Base-by-base conservation (phyloP, 2,113 vertebrate genomes). In the Ictalurus punctatus region DNA sequence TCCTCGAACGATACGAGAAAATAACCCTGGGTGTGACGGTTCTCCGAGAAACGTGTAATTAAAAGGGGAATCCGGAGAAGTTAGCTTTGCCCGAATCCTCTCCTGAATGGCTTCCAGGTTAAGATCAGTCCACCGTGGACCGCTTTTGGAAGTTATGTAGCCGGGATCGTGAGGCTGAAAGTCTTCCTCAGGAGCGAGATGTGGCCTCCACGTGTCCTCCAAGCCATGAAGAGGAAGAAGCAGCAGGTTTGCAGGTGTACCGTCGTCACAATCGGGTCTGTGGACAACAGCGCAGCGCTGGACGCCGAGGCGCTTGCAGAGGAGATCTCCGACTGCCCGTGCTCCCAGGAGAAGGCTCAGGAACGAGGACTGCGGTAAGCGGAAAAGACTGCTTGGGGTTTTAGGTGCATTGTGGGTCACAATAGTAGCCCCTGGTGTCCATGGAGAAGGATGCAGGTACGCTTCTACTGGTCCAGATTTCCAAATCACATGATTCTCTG, bases 171-270 rank as follows among this genome's bases (percentile, higher is more conserved):
- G 27, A 25, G 88, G 30, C 0, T 94, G 92, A 91, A 96, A 92
- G 61, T 94, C 94, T 52, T 95, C 94, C 0, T 95, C 91, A 52
- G 89, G 93, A 0, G 95, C 94, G 56, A 95, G 88, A 87, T 95
- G 94, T 71, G 95, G 94, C 19, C 84, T 90, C 96, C 96, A 96
- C 9, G 90, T 89, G 4, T 91, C 89, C n/a, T 92, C 92, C 86
- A 96, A 88, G 0, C 95, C 95, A 7, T 96, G 95, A 1, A 96
- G 92, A 0, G 96, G 96, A 25, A 96, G 90, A 17, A 96, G 14
- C 21, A 89, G 87, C 71, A 96, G 93, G 92, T 95, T 89, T 1
- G 76, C 78, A 0, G 69, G n/a, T 12, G 44, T 30, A 21, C 1
- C 9, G 14, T 44, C 8, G 0, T 74, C 83, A 56, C 52, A 40